Base-by-base conservation (phyloP, 2,113 vertebrate species). In the Xenopus borealis region DNA sequence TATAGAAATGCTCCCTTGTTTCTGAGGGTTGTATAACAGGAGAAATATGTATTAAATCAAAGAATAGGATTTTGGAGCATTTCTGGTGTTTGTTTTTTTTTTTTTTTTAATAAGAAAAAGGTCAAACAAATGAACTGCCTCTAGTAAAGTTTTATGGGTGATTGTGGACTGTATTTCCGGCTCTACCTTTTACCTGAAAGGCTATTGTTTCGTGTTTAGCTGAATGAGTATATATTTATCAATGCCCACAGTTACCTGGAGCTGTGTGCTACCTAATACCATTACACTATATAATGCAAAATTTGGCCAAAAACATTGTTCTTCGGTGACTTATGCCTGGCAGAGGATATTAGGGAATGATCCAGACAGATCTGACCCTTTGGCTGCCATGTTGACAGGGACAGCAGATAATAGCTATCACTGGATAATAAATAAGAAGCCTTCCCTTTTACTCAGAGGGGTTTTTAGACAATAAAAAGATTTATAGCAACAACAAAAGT, bases 141-240 rank as follows among this genome's bases (percentile, higher is more conserved):
- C 65, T 61, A 66, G 72, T 67, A 75, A 75, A 64, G 61, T 75
- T 75, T 75, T 75, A 67, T 75, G 68, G 72, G 72, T 75, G 65
- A 75, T 68, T 61, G 64, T 75, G 64, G 72, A 45, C 65, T 75
- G 55, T 68, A 63, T 66, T 73, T 75, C 68, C 55, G 8, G 72
- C 40, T 47, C 45, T 75, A 59, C 65, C 65, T 67, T 74, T 75
- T 75, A 61, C 50, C 57, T 68, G 44, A 68, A 75, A 75, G 44
- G 55, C 64, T 75, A 75, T 75, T 50, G 72, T 75, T 75, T 68
- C 55, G 50, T 66, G 55, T 55, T 13, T 6, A 30, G 65, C 59
- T 61, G 20, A 75, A 75, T 45, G 57, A 52, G 30, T 68, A 55
- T 75, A 61, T 75, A 75, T 75, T 75, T 75, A 68, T 75, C 65